These are phyloP conservation scores for Cantharis lateralis DNA, from an alignment of 2,888 invertebrate genomes.

Conservation along the genomic window DNA sequence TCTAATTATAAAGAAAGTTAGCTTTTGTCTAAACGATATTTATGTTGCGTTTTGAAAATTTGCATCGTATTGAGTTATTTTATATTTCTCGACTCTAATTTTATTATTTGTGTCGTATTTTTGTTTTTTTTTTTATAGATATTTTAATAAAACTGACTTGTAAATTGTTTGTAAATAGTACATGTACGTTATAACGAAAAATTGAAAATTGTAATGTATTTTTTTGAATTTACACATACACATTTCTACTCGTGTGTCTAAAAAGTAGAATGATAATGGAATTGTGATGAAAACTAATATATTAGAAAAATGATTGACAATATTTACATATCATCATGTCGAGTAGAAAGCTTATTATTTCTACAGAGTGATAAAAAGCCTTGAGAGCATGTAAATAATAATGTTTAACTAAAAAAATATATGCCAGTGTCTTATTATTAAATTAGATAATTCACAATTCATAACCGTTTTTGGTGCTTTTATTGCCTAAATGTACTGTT, in stretches of 20 bases:
- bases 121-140: neutral
- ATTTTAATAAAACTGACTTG: conserved; percentile 13
- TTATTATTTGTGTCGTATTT: neutral
- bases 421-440: conserved; percentile 44
- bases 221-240: conserved; percentile 20
- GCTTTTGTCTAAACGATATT: neutral
- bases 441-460: conserved; percentile 41
- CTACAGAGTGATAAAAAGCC: conserved; percentile 54
- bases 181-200: conserved; percentile 26
- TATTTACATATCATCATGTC: conserved; percentile 54
- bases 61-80: neutral
- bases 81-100: neutral
- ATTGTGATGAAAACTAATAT: conserved; percentile 47
- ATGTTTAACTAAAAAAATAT: conserved; percentile 37
- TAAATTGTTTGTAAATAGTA: conserved; percentile 25
- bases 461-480: conserved; percentile 50
- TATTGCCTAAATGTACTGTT: conserved; percentile 51
- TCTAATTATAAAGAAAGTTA: conserved; percentile 19
- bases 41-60: neutral
- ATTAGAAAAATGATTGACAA: conserved; percentile 46
- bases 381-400: conserved; percentile 49
- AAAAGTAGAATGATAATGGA: conserved; percentile 24
- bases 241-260: conserved; percentile 19
- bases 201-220: conserved; percentile 23
- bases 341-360: conserved; percentile 43